Base-by-base conservation (phyloP, 2,797 vertebrate genomes). In the Petrocephalus schoutedeni region DNA sequence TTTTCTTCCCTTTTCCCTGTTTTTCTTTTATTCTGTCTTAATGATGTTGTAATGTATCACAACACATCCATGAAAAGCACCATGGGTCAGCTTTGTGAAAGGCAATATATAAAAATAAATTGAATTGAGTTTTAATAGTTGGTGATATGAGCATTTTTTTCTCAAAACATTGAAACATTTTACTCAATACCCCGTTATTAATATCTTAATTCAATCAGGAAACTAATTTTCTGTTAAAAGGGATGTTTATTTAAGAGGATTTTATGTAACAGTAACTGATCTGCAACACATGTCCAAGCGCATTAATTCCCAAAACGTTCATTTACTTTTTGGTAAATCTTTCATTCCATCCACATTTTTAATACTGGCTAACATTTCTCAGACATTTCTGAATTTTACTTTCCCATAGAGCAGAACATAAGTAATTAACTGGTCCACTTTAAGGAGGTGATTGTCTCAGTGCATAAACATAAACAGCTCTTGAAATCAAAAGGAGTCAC, bases 401-500 rank as follows among this genome's bases (percentile, higher is more conserved):
- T 56, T 74, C 36, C 21, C 45, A 16, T 74, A 19, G 4, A 67
- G 59, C 21, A 71, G 51, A 87, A 71, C 87, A 19, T 85, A 28
- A n/a, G 64, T 74, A 58, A 87, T 51, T 56, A 57, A 87, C 49
- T 28, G 23, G 71, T 51, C 36, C 12, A 57, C 36, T 59, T 14
- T 14, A n/a, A 82, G 16, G 57, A 5, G 23, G 45, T 67, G 87
- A 88, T 88, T 88, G 87, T 84, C 77, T 84, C 41, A 88, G 77
- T 84, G 56, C 71, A 87, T 67, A 32, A 64, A 12, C 32, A 87
- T 87, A 87, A 57, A 83, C 56, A 82, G 82, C 41, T 84, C 57
- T 49, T 84, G 19, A 28, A 51, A 51, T 83, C 80, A 64, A 88
- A 58, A 88, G 64, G 56, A 61, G 80, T 58, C 77, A 53, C 80